A percentile compares a stretch with the other conserved stretches of the same genome.
Evolutionary conservation across 2,113 vertebrate species (phyloP).

Genomic region (Synchiropus splendidus): DNA sequence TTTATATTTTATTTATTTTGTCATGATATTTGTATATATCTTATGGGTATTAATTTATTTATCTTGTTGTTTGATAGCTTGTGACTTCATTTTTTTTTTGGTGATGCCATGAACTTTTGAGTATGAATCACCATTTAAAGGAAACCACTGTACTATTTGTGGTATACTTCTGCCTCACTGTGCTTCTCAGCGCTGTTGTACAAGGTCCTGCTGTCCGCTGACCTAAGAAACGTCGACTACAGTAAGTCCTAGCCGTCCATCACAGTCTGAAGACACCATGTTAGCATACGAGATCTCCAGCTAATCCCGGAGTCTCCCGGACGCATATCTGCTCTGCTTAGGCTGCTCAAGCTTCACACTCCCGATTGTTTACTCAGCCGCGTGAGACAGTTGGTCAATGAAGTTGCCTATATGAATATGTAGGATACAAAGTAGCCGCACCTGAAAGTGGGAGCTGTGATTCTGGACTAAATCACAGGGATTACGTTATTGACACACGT

Average conservation of each 20-base stretch:
- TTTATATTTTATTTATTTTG: too few relatives aligned
- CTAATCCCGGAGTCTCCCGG: constrained; percentile 50
- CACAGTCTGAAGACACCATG: constrained; percentile 6
- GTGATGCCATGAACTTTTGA: too few relatives aligned
- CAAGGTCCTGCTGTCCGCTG: neutral
- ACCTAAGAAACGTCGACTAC: constrained; percentile 17
- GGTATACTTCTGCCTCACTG: too few relatives aligned
- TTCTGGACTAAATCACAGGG: constrained; percentile 57
- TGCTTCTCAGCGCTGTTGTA: constrained; percentile 5
- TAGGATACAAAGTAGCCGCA: constrained; percentile 47
- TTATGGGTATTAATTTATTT: too few relatives aligned
- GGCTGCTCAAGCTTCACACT: constrained; percentile 34
- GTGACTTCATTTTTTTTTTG: too few relatives aligned
- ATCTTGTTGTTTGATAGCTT: too few relatives aligned
- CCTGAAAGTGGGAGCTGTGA: constrained; percentile 52
- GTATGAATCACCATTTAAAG: too few relatives aligned
- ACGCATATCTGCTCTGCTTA: constrained; percentile 52
- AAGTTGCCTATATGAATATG: constrained; percentile 55
- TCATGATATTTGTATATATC: too few relatives aligned
- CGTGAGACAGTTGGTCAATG: constrained; percentile 58
- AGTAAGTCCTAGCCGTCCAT: constrained; percentile 22
- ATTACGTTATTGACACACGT: constrained; percentile 59
- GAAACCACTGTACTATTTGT: too few relatives aligned
- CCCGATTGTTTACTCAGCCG: constrained; percentile 37
- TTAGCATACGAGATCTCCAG: constrained; percentile 23